Conservation (phyloP, 2,113 vertebrate species). For the Telmatochromis sp. region DNA sequence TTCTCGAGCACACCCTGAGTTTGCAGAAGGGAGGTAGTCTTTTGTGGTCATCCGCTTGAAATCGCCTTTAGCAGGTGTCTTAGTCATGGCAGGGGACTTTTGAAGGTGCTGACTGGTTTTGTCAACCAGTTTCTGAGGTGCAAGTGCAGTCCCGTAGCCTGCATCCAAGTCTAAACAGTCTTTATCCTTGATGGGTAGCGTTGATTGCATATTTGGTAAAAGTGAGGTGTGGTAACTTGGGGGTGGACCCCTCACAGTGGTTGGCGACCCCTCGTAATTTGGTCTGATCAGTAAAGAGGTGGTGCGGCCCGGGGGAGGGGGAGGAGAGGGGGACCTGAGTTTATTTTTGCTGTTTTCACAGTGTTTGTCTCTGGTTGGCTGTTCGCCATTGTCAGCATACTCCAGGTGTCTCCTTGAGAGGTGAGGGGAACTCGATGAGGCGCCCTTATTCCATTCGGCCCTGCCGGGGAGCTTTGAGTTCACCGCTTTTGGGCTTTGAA, state of each 20-base stretch:
- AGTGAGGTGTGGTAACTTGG: constrained; percentile 67
- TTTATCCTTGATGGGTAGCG: constrained; percentile 65
- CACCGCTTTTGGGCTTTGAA: constrained; percentile 56
- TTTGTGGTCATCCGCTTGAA: constrained; percentile 68
- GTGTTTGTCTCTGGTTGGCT: constrained; percentile 74
- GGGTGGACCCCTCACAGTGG: constrained; percentile 65
- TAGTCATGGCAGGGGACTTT: constrained; percentile 45
- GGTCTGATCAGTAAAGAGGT: constrained; percentile 80
- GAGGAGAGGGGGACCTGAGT: constrained; percentile 72
- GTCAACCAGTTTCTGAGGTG: constrained; percentile 67
- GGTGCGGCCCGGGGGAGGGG: constrained; percentile 79
- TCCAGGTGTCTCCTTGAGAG: constrained; percentile 62
- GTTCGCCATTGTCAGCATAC: constrained; percentile 58
- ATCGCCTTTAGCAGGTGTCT: constrained; percentile 70
- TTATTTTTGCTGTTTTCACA: constrained; percentile 64
- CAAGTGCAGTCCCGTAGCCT: constrained; percentile 58
- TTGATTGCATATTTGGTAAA: constrained; percentile 67
- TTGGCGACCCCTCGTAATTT: constrained; percentile 67
- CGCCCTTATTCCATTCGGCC: constrained; percentile 46
- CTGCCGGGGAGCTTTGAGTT: constrained; percentile 56
- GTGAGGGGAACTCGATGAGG: constrained; percentile 60
- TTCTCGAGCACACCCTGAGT: constrained; percentile 57
- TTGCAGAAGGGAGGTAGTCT: constrained; percentile 65
- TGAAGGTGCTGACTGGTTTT: constrained; percentile 67
- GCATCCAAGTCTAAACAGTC: constrained; percentile 65